Conservation (phyloP, 2,113 vertebrate species). For the Picathartes gymnocephalus region DNA sequence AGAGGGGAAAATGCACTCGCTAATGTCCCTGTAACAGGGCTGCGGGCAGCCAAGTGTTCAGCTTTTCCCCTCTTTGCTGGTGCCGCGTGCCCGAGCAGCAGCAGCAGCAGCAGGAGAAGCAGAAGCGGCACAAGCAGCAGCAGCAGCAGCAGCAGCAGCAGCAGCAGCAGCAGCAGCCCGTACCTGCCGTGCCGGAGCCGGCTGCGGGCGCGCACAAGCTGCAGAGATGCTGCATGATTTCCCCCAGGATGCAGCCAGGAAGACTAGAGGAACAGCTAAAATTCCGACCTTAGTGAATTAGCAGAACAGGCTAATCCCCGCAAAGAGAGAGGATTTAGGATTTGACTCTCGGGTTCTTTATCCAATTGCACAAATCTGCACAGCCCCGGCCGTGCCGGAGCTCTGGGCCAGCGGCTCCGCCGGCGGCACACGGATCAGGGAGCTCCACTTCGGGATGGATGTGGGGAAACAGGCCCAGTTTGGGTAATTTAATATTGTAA, state of each 20-base stretch:
- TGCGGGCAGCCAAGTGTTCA: neutral
- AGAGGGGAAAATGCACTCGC: neutral
- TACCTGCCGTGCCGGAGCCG: neutral
- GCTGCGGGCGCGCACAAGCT: neutral
- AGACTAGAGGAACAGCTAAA: neutral
- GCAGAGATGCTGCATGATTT: slow-evolving; percentile 49
- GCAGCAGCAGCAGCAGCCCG: neutral
- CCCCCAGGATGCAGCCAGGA: slow-evolving; percentile 32
- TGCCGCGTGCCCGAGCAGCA: neutral
- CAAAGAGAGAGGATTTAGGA: slow-evolving; percentile 61
- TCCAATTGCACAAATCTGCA: slow-evolving; percentile 37
- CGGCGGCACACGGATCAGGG: neutral
- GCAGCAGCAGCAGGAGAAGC: neutral
- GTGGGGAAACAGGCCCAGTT: neutral
- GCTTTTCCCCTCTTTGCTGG: too few relatives aligned
- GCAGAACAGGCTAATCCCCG: slow-evolving; percentile 62
- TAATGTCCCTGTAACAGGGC: neutral
- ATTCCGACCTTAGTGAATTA: slow-evolving; percentile 23
- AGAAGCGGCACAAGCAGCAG: neutral
- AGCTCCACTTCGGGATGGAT: neutral
- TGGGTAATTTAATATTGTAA: slow-evolving; percentile 49
- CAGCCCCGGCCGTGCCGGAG: neutral
- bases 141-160: neutral
- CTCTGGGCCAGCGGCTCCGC: neutral
- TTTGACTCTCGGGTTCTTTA: slow-evolving; percentile 36